A percentile compares a stretch with the other conserved stretches of the same genome.
Evolutionary conservation across 1,140 invertebrate genomes (phyloP).

Genomic region (Zaprionus tsacasi): DNA sequence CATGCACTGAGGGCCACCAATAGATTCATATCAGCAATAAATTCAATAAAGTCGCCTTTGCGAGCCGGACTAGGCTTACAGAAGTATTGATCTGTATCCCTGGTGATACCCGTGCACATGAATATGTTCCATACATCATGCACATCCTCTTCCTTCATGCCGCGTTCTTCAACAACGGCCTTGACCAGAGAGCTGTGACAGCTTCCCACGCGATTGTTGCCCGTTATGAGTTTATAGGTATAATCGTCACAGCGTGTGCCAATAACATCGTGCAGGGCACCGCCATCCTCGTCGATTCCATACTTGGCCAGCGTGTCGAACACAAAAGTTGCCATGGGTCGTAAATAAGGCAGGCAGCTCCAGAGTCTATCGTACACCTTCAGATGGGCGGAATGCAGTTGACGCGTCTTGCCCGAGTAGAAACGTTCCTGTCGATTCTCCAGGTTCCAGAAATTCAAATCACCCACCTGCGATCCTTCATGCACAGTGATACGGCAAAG

Average conservation of each 20-base stretch:
- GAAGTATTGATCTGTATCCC: slow-evolving; percentile 85
- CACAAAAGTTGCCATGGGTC: slow-evolving; percentile 85
- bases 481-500: slow-evolving; percentile 83
- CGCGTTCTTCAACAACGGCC: slow-evolving; percentile 83
- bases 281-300: slow-evolving; percentile 85
- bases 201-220: slow-evolving; percentile 80
- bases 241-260: slow-evolving; percentile 85
- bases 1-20: slow-evolving; percentile 84
- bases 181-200: slow-evolving; percentile 85
- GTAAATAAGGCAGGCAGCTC: slow-evolving; percentile 84
- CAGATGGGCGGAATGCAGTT: slow-evolving; percentile 84
- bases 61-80: slow-evolving; percentile 84
- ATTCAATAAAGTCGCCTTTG: slow-evolving; percentile 85
- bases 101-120: slow-evolving; percentile 85
- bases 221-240: slow-evolving; percentile 85
- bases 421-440: slow-evolving; percentile 84
- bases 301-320: slow-evolving; percentile 84
- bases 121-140: slow-evolving; percentile 86
- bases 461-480: slow-evolving; percentile 84
- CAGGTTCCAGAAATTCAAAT: slow-evolving; percentile 85
- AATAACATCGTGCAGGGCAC: slow-evolving; percentile 85
- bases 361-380: slow-evolving; percentile 84
- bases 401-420: slow-evolving; percentile 85
- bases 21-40: slow-evolving; percentile 85
- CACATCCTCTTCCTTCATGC: slow-evolving; percentile 84